Evolutionary conservation across 2,113 vertebrate genomes (phyloP), one percentile per base, ranked within the genome.

Genomic region (Pimephales promelas): DNA sequence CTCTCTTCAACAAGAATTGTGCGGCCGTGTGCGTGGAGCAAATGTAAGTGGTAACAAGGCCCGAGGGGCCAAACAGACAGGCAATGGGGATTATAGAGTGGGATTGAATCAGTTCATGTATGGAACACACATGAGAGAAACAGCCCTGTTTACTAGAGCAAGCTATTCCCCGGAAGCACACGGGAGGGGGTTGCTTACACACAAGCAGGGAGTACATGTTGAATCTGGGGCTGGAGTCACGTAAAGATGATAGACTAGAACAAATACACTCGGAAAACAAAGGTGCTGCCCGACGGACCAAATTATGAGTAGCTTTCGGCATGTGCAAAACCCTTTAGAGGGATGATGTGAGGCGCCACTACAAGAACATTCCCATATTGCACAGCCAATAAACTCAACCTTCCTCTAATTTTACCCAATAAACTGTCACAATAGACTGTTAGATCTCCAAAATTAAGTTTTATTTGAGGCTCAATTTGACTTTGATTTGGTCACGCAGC

Each of bases 11-110:
- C 40, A 57, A 43, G 74, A 78, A 56, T 49, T 20, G 85, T 34
- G 45, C 3, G 24, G 22, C 57, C 10, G 14, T 26, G 70, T 82
- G 84, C 11, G 40, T 40, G 8, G 4, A 77, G 61, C 78, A 31
- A 71, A 72, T 83, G 79, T n/a, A 59, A 80, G 57, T 11, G 75
- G 78, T 88, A 88, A 87, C 83, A 78, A 88, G 85, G 52, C 87
- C 87, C 83, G 5, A 57, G 85, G 78, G 87, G 77, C 13, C n/a
- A n/a, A 31, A 22, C 56, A 73, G 54, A 52, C 16, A 28, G 45
- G 34, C 77, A 57, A 34, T n/a, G 20, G 68, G 59, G 75, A 64
- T 56, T 45, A 72, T 34, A 52, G 49, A 36, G 45, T 56, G 36
- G 77, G 43, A 62, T 16, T 45, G 66, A 74, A 81, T 68, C 64